Conservation (phyloP, 2,113 vertebrate species). For the Prionailurus viverrinus region DNA sequence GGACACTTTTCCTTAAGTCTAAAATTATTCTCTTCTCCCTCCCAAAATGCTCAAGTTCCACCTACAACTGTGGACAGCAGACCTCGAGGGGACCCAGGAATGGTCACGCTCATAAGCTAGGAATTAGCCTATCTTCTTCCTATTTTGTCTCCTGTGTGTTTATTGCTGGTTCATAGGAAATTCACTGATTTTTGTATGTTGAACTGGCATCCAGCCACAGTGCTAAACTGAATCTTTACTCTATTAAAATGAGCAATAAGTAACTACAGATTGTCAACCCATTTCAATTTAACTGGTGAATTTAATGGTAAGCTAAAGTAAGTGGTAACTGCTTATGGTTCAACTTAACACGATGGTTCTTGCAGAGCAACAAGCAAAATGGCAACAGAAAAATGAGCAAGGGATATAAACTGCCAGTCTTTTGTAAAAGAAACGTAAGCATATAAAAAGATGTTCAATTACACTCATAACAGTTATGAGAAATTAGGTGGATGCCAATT, state of each 20-base stretch:
- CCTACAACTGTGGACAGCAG: neutral
- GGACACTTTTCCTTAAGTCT: neutral
- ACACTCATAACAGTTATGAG: neutral
- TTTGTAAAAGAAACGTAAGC: neutral
- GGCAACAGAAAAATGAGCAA: neutral
- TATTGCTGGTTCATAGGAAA: neutral
- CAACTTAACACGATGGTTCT: neutral
- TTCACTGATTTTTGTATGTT: neutral
- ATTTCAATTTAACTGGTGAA: neutral
- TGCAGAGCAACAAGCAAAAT: neutral
- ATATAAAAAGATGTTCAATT: neutral
- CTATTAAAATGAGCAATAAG: neutral
- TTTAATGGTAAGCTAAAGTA: neutral
- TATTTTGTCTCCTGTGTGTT: neutral
- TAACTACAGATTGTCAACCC: neutral
- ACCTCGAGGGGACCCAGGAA: neutral
- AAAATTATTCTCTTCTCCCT: neutral
- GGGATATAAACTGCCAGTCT: neutral
- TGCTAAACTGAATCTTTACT: neutral
- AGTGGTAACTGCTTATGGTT: neutral
- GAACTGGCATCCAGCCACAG: neutral
- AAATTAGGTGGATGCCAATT: neutral
- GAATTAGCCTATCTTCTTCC: neutral
- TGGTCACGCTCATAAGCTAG: neutral
- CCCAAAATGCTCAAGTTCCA: neutral